Conservation (phyloP, 2,888 invertebrate species). For the Agrilus biguttatus region DNA sequence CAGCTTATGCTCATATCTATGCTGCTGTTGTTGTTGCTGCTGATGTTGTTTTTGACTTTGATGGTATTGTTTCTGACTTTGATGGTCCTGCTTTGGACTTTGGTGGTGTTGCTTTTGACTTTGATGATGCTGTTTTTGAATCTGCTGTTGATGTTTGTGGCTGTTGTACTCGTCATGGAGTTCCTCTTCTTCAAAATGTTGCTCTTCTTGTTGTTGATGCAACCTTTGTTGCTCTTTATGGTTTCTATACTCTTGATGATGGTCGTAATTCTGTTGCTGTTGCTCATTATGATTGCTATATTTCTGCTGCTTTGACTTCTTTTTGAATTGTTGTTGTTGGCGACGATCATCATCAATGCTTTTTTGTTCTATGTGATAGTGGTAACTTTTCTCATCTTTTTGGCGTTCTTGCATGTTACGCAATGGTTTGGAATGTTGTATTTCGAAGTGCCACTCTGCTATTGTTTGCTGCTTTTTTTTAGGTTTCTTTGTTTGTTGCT, state of each 20-base stretch:
- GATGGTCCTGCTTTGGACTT: background rate
- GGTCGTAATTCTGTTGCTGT: background rate
- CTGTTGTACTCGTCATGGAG: background rate
- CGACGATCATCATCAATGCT: constrained; percentile 2
- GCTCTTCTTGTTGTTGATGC: background rate
- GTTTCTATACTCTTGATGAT: background rate
- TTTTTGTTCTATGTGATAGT: background rate
- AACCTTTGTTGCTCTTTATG: too few species aligned
- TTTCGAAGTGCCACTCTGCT: background rate
- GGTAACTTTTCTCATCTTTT: background rate
- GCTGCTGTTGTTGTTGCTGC: background rate
- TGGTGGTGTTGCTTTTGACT: background rate
- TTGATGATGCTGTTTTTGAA: background rate
- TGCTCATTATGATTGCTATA: background rate
- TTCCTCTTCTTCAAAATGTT: too few species aligned
- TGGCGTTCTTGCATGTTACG: background rate
- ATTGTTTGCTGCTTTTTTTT: too few species aligned
- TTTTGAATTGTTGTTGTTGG: background rate
- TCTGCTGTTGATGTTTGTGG: too few species aligned
- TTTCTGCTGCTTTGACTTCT: background rate
- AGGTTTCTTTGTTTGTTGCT: too few species aligned
- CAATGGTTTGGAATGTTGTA: too few species aligned
- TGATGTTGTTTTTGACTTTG: constrained; percentile 1
- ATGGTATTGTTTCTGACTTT: background rate
- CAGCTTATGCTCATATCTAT: too few species aligned